phyloP scores from a whole-genome alignment of 2,113 vertebrate species.

The Cervus canadensis region DNA sequence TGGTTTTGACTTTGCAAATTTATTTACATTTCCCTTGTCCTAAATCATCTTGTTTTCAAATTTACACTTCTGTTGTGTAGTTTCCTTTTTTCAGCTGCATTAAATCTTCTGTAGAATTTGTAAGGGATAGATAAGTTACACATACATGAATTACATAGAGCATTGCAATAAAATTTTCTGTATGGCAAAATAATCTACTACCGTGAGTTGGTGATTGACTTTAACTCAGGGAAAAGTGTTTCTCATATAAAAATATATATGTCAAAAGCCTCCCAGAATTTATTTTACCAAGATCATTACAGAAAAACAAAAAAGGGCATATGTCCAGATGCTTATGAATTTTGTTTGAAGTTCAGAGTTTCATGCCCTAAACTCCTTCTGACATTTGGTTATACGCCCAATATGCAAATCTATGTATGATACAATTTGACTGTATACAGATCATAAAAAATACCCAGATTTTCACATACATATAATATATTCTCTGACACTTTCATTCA shows the following conservation, averaged over 20 bases:
- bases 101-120: background rate
- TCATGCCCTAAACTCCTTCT: background rate
- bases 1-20: background rate
- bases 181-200: background rate
- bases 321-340: background rate
- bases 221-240: background rate
- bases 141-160: background rate
- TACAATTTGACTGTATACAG: background rate
- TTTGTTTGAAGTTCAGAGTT: background rate
- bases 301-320: background rate
- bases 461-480: background rate
- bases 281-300: conserved; percentile 1
- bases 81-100: background rate
- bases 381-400: background rate
- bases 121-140: background rate
- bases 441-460: background rate
- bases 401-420: background rate
- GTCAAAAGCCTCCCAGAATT: background rate
- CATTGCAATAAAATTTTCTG: background rate
- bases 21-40: background rate
- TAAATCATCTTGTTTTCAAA: background rate
- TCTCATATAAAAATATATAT: background rate
- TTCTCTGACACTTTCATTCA: background rate
- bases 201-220: background rate
- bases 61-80: background rate